Evolutionary conservation across 2,797 vertebrate genomes (phyloP).

Genomic region (Clarias platycephalus): DNA sequence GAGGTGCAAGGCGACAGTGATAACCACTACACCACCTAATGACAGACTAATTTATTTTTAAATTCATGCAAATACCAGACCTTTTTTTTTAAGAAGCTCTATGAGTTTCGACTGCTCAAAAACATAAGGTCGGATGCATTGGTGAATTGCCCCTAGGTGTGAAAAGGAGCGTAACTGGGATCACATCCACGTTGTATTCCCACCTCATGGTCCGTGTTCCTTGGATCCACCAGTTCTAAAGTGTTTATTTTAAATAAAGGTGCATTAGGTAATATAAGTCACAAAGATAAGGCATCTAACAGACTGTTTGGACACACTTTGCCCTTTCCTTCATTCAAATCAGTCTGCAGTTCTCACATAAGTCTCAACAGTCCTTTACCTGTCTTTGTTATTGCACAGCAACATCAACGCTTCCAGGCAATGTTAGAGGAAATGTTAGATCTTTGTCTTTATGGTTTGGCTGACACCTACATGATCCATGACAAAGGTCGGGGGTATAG

Average conservation of each 20-base stretch:
- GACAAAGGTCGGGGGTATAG: slow-evolving; percentile 26
- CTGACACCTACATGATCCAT: slow-evolving; percentile 37
- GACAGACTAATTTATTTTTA: too few species aligned
- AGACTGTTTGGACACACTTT: neutral
- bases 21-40: too few species aligned
- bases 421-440: slow-evolving; percentile 5
- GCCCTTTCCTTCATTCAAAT: slow-evolving; percentile 8
- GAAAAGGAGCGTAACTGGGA: neutral
- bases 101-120: neutral
- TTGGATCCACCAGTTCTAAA: neutral
- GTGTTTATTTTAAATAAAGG: neutral
- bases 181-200: neutral
- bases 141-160: neutral
- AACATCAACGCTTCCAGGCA: slow-evolving; percentile 26
- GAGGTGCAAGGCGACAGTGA: too few species aligned
- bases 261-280: neutral
- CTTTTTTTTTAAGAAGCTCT: too few species aligned
- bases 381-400: slow-evolving; percentile 12
- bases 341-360: slow-evolving; percentile 6
- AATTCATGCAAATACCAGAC: too few species aligned
- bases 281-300: neutral
- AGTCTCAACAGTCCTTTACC: neutral
- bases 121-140: neutral
- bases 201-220: neutral
- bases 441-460: slow-evolving; percentile 27